These are phyloP conservation scores for Serranus cabrilla DNA, from an alignment of 2,797 vertebrate genomes.

Conservation along the genomic window DNA sequence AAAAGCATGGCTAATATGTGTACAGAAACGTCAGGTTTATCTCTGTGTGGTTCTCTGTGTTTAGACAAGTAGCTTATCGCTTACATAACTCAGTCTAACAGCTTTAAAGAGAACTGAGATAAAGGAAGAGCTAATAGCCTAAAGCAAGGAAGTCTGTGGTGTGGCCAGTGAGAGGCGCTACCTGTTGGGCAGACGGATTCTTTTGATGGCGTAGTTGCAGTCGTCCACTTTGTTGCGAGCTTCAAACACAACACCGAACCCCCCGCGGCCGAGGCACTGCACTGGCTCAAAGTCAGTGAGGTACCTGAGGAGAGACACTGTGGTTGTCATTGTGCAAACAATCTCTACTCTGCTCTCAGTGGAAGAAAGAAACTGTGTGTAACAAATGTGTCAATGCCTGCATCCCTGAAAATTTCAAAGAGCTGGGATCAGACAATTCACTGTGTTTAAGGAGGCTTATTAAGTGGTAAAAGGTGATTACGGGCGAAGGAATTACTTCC, in stretches of 20 bases:
- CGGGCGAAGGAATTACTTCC: neutral
- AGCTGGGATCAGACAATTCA: neutral
- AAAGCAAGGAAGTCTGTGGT: constrained; percentile 13
- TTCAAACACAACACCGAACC: constrained; percentile 98
- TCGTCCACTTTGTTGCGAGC: constrained; percentile 99
- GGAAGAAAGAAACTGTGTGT: neutral
- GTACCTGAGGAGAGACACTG: constrained; percentile 85
- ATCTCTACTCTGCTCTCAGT: neutral
- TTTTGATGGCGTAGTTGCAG: constrained; percentile 99
- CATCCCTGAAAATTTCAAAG: constrained; percentile 1
- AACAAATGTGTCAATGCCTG: neutral
- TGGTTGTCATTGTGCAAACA: constrained; percentile 31
- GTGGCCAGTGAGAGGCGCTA: constrained; percentile 62
- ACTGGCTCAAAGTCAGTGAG: constrained; percentile 98
- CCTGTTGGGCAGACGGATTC: constrained; percentile 98
- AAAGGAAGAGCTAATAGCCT: constrained; percentile 37
- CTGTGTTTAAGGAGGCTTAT: neutral
- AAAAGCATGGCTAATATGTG: constrained; percentile 24
- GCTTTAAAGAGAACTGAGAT: constrained; percentile 29
- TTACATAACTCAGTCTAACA: constrained; percentile 37
- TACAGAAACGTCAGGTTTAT: constrained; percentile 10
- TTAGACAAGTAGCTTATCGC: constrained; percentile 4
- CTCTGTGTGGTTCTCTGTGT: constrained; percentile 9
- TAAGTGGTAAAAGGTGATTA: constrained; percentile 27
- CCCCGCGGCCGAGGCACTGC: constrained; percentile 96